Conservation (phyloP, 2,888 invertebrate genomes). For the Protonemura montana region DNA sequence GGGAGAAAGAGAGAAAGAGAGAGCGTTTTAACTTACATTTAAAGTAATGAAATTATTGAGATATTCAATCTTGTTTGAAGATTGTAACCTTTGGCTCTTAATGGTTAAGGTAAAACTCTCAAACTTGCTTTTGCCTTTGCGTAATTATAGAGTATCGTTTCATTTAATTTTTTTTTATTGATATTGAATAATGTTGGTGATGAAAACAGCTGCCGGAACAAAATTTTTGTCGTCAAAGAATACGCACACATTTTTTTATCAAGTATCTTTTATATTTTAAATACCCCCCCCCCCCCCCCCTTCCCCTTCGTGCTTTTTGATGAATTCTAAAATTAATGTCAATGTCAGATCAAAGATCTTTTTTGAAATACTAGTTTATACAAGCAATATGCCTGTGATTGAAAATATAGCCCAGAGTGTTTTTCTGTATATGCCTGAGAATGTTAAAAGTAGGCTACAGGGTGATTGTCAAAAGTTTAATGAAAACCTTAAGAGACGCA, state of each 20-base stretch:
- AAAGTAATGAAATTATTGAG: too few species aligned
- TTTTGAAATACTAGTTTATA: constrained; percentile 20
- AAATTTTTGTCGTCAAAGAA: not conserved
- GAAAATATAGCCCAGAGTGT: constrained; percentile 16
- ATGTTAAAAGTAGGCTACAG: constrained; percentile 10
- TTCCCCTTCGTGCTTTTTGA: not conserved
- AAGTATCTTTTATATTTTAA: not conserved
- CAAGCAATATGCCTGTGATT: constrained; percentile 31
- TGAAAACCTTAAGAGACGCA: not conserved
- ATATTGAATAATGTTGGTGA: not conserved
- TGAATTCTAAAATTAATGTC: not conserved
- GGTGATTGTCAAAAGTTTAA: constrained; percentile 18
- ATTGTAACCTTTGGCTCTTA: too few species aligned
- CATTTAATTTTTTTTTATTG: not conserved
- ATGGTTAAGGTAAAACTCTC: too few species aligned
- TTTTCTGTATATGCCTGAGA: constrained; percentile 1
- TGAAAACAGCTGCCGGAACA: not conserved
- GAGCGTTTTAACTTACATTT: too few species aligned
- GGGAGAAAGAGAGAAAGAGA: too few species aligned
- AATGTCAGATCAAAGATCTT: constrained; percentile 4
- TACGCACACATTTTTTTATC: not conserved
- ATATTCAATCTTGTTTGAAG: too few species aligned
- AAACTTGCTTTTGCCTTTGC: too few species aligned
- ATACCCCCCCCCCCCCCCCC: too few species aligned
- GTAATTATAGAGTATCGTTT: not conserved